Conservation (phyloP, 2,797 vertebrate genomes). For the Smutsia temminckii region DNA sequence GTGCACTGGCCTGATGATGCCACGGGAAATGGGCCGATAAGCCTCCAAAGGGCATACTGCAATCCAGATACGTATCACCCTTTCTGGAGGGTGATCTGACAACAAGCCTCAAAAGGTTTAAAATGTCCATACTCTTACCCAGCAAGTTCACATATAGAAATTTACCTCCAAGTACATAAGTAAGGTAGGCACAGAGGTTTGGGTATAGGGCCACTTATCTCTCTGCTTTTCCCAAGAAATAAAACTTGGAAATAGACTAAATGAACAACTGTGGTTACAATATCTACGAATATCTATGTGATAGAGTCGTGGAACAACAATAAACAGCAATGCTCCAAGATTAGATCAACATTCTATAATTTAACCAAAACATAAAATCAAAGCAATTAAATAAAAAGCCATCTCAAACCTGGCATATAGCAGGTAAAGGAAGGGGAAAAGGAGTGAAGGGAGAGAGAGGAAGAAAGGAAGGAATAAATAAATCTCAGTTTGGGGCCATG, state of each 20-base stretch:
- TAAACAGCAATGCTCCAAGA: not conserved
- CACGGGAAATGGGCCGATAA: not conserved
- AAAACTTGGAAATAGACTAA: slow-evolving; percentile 3
- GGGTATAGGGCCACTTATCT: not conserved
- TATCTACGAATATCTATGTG: not conserved
- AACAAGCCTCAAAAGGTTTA: not conserved
- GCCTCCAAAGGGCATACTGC: not conserved
- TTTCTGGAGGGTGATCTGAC: not conserved
- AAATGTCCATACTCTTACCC: not conserved
- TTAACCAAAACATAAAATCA: slow-evolving; percentile 5
- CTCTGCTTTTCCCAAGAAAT: not conserved
- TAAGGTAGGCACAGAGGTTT: not conserved
- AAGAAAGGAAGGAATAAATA: not conserved
- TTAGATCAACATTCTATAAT: not conserved
- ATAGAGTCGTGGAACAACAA: not conserved
- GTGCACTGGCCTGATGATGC: not conserved
- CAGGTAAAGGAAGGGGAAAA: not conserved
- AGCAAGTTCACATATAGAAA: not conserved
- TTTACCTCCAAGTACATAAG: not conserved
- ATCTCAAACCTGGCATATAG: not conserved
- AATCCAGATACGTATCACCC: not conserved
- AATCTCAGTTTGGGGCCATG: not conserved
- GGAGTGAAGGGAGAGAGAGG: not conserved
- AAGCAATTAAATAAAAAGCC: slow-evolving; percentile 2
- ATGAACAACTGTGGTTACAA: not conserved